These are phyloP conservation scores for Lota lota DNA, from an alignment of 2,113 vertebrate genomes.

Conservation along the genomic window DNA sequence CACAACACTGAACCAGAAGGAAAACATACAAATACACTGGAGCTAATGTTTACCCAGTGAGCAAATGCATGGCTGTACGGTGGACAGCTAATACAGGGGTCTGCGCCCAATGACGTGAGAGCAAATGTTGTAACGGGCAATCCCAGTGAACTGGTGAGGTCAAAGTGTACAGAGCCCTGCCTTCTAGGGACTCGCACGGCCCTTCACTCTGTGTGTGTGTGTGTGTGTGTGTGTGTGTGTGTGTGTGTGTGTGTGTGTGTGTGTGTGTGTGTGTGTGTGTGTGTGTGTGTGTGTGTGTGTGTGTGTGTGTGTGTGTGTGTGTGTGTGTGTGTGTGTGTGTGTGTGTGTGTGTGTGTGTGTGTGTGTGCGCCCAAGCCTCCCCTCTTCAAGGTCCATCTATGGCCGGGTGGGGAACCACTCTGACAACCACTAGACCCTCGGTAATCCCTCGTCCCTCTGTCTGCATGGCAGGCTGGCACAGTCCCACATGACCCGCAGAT, in stretches of 20 bases:
- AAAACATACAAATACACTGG: too few species aligned
- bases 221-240: not conserved
- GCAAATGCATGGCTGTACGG: too few species aligned
- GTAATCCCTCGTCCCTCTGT: too few species aligned
- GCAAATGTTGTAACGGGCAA: not conserved
- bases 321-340: not conserved
- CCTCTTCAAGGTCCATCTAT: too few species aligned
- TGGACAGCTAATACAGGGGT: not conserved
- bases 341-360: conserved; percentile 6
- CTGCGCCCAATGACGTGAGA: not conserved
- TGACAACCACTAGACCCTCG: too few species aligned
- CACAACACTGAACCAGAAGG: too few species aligned
- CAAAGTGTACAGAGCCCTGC: conserved; percentile 41
- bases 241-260: not conserved
- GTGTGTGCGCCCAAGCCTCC: not conserved
- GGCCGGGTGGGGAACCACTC: too few species aligned
- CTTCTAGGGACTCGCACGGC: conserved; percentile 62
- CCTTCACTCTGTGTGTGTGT: conserved; percentile 10
- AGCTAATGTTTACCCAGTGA: too few species aligned
- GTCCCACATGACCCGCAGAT: too few species aligned
- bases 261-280: not conserved
- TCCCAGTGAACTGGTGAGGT: not conserved
- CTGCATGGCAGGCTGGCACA: too few species aligned
- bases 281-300: not conserved
- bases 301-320: not conserved